phyloP scores from a whole-genome alignment of 92 coral and sea anemone genomes.

The Heteractis magnifica region DNA sequence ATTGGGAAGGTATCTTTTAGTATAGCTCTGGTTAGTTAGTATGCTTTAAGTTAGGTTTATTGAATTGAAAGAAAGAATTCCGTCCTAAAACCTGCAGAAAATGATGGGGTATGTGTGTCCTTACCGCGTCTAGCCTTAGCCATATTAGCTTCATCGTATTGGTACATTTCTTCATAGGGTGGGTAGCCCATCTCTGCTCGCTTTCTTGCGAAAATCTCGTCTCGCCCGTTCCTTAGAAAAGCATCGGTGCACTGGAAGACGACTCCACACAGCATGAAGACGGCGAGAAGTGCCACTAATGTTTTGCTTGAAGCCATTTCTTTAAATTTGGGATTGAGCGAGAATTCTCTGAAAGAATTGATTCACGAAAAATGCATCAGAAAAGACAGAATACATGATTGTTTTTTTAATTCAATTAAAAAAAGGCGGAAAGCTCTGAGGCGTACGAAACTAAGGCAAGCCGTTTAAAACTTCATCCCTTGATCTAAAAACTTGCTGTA shows the following conservation, averaged over 20 bases:
- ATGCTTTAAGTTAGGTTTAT: too few species aligned
- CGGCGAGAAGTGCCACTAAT: conserved; percentile 29
- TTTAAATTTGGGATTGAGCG: background rate
- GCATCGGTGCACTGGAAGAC: conserved; percentile 37
- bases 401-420: background rate
- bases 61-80: too few species aligned
- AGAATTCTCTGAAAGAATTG: background rate
- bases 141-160: conserved; percentile 26
- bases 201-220: conserved; percentile 24
- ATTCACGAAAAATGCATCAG: background rate
- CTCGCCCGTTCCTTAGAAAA: conserved; percentile 45
- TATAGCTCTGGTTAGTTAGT: too few species aligned
- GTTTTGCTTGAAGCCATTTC: conserved; percentile 41
- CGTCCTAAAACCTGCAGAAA: background rate
- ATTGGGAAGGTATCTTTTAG: too few species aligned
- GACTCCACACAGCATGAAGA: conserved; percentile 38
- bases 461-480: too few species aligned
- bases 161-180: conserved; percentile 22
- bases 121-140: conserved; percentile 33
- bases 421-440: background rate
- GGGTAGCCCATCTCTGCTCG: conserved; percentile 35
- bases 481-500: too few species aligned
- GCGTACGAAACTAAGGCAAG: background rate
- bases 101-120: background rate
- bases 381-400: too few species aligned